phyloP scores from a whole-genome alignment of 92 coral and sea anemone species.

The Isaurus tuberculatus region DNA sequence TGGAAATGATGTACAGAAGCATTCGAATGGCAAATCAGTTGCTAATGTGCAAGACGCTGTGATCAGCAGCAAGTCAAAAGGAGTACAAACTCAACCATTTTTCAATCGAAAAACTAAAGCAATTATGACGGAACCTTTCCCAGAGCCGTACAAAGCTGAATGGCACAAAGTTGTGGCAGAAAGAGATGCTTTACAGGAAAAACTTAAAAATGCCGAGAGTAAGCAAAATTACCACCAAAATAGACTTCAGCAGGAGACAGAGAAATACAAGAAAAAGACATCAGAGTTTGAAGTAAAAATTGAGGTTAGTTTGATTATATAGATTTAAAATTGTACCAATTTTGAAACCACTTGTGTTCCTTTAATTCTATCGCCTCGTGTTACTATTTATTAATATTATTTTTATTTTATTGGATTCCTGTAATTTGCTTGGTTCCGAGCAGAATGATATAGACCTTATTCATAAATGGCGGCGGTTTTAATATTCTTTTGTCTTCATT shows the following conservation, averaged over 20 bases:
- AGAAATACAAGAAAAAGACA: conserved; percentile 77
- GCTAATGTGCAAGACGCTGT: conserved; percentile 34
- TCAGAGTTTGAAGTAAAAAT: conserved; percentile 63
- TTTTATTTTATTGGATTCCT: no score
- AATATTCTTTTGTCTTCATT: no score
- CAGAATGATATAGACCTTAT: no score
- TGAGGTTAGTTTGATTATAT: conserved; percentile 64
- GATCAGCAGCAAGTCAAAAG: conserved; percentile 71
- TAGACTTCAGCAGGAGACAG: conserved; percentile 62
- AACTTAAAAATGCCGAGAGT: conserved; percentile 70
- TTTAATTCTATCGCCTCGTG: no score
- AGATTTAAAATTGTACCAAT: neutral
- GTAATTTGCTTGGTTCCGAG: no score
- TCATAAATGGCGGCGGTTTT: no score
- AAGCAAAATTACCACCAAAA: conserved; percentile 61
- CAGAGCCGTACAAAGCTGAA: conserved; percentile 85
- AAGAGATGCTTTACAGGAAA: conserved; percentile 68
- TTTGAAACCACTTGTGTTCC: no score
- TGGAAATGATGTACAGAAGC: conserved; percentile 22
- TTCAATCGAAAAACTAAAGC: conserved; percentile 72
- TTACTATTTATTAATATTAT: no score
- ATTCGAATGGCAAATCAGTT: conserved; percentile 17
- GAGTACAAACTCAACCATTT: conserved; percentile 81
- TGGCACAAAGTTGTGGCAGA: conserved; percentile 73
- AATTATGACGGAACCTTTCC: conserved; percentile 79